Evolutionary conservation across 2,113 vertebrate species (phyloP).

Genomic region (Tor tambroides): DNA sequence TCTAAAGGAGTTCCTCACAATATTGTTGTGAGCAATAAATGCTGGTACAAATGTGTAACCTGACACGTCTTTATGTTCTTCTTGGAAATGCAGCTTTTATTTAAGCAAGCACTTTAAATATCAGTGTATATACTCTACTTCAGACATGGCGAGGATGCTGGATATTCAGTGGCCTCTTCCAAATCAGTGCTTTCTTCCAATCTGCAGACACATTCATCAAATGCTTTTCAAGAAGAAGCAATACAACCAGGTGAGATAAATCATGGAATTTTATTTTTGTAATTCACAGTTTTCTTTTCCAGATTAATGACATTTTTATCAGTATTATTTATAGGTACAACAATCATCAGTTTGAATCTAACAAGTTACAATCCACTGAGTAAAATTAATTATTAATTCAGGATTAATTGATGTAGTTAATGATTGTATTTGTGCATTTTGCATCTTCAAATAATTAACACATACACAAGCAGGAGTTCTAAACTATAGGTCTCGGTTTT

Average conservation of each 20-base stretch:
- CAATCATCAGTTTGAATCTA: neutral
- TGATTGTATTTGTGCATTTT: neutral
- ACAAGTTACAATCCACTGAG: neutral
- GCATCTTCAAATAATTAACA: neutral
- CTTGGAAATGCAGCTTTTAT: neutral
- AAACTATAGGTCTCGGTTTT: neutral
- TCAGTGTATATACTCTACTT: neutral
- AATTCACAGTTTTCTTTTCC: neutral
- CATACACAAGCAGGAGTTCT: neutral
- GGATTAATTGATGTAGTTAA: neutral
- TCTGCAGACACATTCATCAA: neutral
- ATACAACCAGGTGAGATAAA: neutral
- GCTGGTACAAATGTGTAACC: neutral
- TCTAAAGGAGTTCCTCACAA: neutral
- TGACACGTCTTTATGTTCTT: neutral
- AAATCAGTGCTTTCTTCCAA: neutral
- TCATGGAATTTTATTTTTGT: slow-evolving; percentile 1
- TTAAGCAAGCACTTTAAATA: neutral
- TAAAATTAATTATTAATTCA: neutral
- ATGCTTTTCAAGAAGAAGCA: neutral
- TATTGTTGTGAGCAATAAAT: neutral
- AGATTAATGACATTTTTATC: neutral
- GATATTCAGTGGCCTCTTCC: neutral
- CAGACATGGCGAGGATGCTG: neutral
- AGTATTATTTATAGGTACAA: neutral